Percentiles rank a stretch among this genome's conserved stretches.
phyloP scores from a whole-genome alignment of 2,888 invertebrate genomes.

The Sipha maydis region DNA sequence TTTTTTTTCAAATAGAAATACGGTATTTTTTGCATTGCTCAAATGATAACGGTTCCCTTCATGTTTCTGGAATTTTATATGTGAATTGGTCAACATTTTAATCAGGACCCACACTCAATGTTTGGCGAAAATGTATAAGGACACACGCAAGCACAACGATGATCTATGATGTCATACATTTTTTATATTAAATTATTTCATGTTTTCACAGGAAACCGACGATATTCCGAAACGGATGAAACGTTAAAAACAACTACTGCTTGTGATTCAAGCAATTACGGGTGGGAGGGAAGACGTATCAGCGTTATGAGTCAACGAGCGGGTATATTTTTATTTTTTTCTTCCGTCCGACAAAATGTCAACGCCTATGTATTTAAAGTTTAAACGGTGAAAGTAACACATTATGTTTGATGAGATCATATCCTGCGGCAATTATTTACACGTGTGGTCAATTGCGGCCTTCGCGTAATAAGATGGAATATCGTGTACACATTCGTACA shows the following conservation, averaged over 20 bases:
- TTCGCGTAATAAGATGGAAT: slow-evolving; percentile 27
- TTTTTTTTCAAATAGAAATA: too few relatives aligned
- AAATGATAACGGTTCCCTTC: too few relatives aligned
- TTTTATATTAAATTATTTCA: too few relatives aligned
- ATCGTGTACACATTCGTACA: neutral
- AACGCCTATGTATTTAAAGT: slow-evolving; percentile 17
- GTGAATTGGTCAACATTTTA: too few relatives aligned
- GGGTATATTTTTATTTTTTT: neutral
- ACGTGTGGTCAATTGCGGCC: slow-evolving; percentile 20
- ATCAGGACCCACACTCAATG: too few relatives aligned
- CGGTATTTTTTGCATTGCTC: too few relatives aligned
- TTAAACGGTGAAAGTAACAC: slow-evolving; percentile 32
- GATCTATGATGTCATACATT: too few relatives aligned
- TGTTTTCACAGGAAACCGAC: too few relatives aligned
- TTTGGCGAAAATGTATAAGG: too few relatives aligned
- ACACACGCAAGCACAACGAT: too few relatives aligned
- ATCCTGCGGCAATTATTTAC: slow-evolving; percentile 48
- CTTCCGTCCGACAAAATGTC: slow-evolving; percentile 5
- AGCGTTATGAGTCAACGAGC: neutral
- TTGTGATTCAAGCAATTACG: neutral
- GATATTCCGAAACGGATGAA: neutral
- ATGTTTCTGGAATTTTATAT: too few relatives aligned
- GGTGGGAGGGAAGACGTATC: neutral
- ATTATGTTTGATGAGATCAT: slow-evolving; percentile 39
- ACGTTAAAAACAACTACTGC: neutral